These are phyloP conservation scores for Torymus auratus DNA, from an alignment of 2,888 invertebrate genomes.

Conservation along the genomic window DNA sequence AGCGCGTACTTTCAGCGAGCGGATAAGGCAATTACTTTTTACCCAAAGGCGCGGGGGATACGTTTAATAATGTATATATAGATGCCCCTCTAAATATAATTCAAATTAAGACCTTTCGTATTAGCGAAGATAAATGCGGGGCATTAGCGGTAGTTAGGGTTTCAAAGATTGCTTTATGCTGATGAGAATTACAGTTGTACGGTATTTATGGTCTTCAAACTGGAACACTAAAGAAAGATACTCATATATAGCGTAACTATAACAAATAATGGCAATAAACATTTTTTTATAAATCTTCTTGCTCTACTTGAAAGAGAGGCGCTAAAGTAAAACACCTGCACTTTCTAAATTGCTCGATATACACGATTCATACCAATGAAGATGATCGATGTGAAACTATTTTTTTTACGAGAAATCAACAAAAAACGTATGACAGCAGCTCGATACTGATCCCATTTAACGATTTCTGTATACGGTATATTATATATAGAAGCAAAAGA, in stretches of 20 bases:
- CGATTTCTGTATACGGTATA: neutral
- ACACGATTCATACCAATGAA: neutral
- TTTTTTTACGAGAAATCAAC: neutral
- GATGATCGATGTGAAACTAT: slow-evolving; percentile 29
- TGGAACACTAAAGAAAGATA: neutral
- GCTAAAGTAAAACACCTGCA: neutral
- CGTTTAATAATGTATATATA: neutral
- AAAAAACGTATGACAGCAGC: neutral
- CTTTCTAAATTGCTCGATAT: slow-evolving; percentile 32
- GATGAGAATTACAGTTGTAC: neutral
- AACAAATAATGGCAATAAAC: too few species aligned
- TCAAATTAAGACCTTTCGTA: neutral
- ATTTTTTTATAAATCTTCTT: too few species aligned
- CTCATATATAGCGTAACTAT: too few species aligned
- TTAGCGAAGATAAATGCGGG: slow-evolving; percentile 5
- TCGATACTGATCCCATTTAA: neutral
- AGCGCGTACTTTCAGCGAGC: slow-evolving; percentile 9
- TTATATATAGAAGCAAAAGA: neutral
- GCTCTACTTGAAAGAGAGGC: too few species aligned
- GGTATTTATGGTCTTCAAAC: neutral
- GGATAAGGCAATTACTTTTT: slow-evolving; percentile 24
- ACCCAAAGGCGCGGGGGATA: neutral
- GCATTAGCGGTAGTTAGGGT: neutral
- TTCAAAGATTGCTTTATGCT: neutral
- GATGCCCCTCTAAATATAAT: slow-evolving; percentile 17